Percentiles rank a stretch among this genome's conserved stretches.
These are phyloP conservation scores for Arvicola amphibius DNA, from an alignment of 2,797 vertebrate species.

Conservation along the genomic window DNA sequence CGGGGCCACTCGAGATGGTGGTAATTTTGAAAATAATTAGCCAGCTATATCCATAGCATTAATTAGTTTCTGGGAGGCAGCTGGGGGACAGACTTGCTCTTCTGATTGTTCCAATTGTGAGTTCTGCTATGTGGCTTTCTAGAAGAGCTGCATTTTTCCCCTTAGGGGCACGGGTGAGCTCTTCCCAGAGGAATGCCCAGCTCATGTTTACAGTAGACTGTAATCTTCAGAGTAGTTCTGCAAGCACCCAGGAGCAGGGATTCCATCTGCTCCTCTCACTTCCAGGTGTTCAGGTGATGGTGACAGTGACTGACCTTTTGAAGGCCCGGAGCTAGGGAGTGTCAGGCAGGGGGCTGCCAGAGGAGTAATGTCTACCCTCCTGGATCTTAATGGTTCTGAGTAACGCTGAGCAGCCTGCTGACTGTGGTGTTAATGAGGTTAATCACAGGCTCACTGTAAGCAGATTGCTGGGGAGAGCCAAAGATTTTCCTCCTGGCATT, in stretches of 20 bases:
- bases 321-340: background rate
- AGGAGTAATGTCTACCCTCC: background rate
- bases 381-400: slow-evolving; percentile 63
- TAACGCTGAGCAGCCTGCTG: slow-evolving; percentile 47
- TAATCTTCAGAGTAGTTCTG: background rate
- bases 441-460: slow-evolving; percentile 73
- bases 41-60: slow-evolving; percentile 53
- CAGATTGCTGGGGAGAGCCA: slow-evolving; percentile 64
- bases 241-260: background rate
- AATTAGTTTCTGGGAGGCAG: slow-evolving; percentile 74
- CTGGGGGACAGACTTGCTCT: slow-evolving; percentile 35
- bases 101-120: slow-evolving; percentile 59
- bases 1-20: background rate
- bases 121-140: slow-evolving; percentile 23
- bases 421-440: slow-evolving; percentile 73
- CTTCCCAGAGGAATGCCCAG: slow-evolving; percentile 30
- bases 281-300: background rate
- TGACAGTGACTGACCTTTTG: background rate
- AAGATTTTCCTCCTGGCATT: slow-evolving; percentile 8
- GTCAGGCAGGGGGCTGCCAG: background rate
- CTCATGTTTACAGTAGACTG: background rate
- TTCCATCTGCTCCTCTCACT: background rate
- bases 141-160: background rate
- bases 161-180: background rate
- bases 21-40: slow-evolving; percentile 72